phyloP scores from a whole-genome alignment of 1,140 invertebrate species.

The Panagrolaimus sp. region DNA sequence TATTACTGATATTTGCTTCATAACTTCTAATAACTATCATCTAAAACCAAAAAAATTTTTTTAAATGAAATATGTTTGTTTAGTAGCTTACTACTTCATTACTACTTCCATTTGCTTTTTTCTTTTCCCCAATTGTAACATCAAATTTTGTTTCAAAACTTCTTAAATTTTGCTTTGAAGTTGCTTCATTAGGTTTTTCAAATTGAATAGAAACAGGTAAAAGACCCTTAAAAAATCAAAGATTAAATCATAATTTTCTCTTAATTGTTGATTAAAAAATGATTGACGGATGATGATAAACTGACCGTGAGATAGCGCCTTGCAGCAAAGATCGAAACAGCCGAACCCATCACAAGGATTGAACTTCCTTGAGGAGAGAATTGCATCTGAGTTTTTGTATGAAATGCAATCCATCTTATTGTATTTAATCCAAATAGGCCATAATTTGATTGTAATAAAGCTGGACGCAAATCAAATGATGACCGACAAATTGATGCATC shows the following conservation, averaged over 20 bases:
- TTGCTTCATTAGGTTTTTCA: constrained; percentile 14
- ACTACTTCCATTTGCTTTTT: constrained; percentile 5
- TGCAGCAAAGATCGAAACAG: constrained; percentile 27
- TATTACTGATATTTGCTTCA: constrained; percentile 23
- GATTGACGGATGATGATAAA: background rate
- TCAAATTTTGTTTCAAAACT: background rate
- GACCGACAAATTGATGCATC: constrained; percentile 19
- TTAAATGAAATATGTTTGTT: background rate
- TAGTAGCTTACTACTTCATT: background rate
- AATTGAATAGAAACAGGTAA: constrained; percentile 39
- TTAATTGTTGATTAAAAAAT: background rate
- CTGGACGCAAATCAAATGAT: constrained; percentile 35
- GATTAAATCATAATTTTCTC: background rate
- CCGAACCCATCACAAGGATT: constrained; percentile 24
- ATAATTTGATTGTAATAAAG: constrained; percentile 17
- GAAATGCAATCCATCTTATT: constrained; percentile 38
- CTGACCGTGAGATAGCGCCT: constrained; percentile 33
- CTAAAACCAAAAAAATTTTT: constrained; percentile 11
- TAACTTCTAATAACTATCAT: constrained; percentile 23
- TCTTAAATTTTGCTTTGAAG: constrained; percentile 8
- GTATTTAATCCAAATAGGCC: constrained; percentile 33
- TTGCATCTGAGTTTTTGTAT: constrained; percentile 44
- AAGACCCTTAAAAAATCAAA: constrained; percentile 25
- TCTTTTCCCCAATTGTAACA: constrained; percentile 10
- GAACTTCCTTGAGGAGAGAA: constrained; percentile 28